Evolutionary conservation across 2,113 vertebrate genomes (phyloP), one percentile per base, ranked within the genome.

Genomic region (Rhea pennata): DNA sequence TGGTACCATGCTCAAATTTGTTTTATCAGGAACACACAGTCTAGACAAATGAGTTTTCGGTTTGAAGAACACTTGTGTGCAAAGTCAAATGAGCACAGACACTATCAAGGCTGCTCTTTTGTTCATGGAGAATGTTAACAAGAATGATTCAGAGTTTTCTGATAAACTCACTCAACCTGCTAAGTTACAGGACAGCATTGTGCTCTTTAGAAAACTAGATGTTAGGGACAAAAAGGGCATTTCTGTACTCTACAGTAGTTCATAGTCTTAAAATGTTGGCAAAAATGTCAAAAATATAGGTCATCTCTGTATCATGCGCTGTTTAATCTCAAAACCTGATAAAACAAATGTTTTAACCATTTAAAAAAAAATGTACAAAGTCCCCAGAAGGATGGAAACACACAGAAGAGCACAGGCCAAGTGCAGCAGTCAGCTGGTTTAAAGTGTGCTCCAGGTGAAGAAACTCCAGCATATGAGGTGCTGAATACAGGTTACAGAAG

Each of bases 291-390:
- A 5, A 46, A 62, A 67, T 11, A 26, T 19, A 31, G 8, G 24
- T n/a, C 11, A 85, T 75, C 95, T 95, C 75, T 77, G 80, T 96
- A 90, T 36, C 9, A 9, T 62, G 69, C n/a, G 65, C 65, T 91
- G 15, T 24, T 83, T 75, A 24, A 66, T 23, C 51, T 58, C 91
- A 76, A 77, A 78, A 40, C 5, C 59, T 70, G 29, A 84, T 4
- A 7, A 72, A 53, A 71, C 61, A 61, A 24, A 42, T 17, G 5
- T 19, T 76, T 92, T 39, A 65, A 26, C 22, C 22, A 84, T 39
- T 56, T 36, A 36, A 61, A 19, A 33, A 40, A 7, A 85, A 92
- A 39, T 54, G 90, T 40, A 84, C 22, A 23, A 19, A 78, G 16
- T 20, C 5, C 17, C 6, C 22, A 59, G 81, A 27, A 83, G 20